Conservation (phyloP, 2,797 vertebrate species). For the Acipenser transmontanus region DNA sequence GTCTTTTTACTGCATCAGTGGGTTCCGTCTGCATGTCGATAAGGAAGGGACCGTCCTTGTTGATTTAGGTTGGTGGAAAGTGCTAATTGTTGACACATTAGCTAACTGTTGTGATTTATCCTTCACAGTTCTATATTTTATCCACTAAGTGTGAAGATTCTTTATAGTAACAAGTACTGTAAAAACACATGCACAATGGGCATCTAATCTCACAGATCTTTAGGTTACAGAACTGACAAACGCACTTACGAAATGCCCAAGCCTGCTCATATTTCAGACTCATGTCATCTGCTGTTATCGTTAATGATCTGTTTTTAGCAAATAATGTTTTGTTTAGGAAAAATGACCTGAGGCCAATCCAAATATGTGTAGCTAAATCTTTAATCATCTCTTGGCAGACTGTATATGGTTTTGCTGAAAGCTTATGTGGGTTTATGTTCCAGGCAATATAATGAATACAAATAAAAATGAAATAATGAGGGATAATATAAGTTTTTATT, state of each 20-base stretch:
- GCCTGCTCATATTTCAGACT: slow-evolving; percentile 54
- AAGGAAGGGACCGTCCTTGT: slow-evolving; percentile 65
- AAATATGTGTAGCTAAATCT: slow-evolving; percentile 75
- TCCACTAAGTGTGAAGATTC: slow-evolving; percentile 67
- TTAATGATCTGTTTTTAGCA: slow-evolving; percentile 66
- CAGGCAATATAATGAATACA: slow-evolving; percentile 30
- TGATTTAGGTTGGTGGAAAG: slow-evolving; percentile 62
- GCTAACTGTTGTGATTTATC: slow-evolving; percentile 82
- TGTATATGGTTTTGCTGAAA: slow-evolving; percentile 59
- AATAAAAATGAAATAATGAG: too few relatives aligned
- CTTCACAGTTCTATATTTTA: slow-evolving; percentile 74
- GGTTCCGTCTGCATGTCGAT: slow-evolving; percentile 66
- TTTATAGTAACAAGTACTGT: slow-evolving; percentile 64
- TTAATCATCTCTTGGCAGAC: slow-evolving; percentile 56
- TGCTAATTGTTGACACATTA: slow-evolving; percentile 77
- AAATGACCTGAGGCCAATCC: slow-evolving; percentile 78
- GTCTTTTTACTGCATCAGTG: slow-evolving; percentile 68
- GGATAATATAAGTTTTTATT: too few relatives aligned
- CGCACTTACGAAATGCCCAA: slow-evolving; percentile 53
- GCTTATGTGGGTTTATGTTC: slow-evolving; percentile 64
- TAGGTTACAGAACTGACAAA: slow-evolving; percentile 53
- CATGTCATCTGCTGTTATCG: slow-evolving; percentile 71
- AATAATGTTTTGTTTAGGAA: slow-evolving; percentile 81
- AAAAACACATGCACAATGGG: slow-evolving; percentile 70
- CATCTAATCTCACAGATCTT: slow-evolving; percentile 63